Evolutionary conservation across 2,888 invertebrate species (phyloP), one percentile per base, ranked within the genome.

Genomic region (Norana najaformis): DNA sequence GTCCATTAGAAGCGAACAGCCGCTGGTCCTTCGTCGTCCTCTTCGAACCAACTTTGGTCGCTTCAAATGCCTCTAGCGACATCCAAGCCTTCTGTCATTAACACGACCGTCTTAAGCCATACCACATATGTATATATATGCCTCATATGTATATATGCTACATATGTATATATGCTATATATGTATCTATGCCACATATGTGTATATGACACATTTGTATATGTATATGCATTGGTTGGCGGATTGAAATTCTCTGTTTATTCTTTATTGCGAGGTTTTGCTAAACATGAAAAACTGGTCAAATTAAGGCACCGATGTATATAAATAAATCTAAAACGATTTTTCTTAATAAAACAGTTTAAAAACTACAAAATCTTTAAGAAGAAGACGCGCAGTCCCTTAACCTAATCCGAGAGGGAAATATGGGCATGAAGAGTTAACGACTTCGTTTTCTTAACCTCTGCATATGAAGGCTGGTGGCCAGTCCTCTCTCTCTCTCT

Each of bases 51-150:
- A 69, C 69, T 69, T n/a, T n/a, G 30, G 69, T 13, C 69, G 13
- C n/a, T 69, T n/a, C 69, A 69, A 69, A 69, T 69, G 69, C 69
- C 69, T 69, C n/a, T n/a, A 69, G 69, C 69, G 30, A 69, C 69
- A n/a, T 69, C 69, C n/a, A 69, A 30, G 30, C 5, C 53, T 47
- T 69, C 69, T 69, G 69, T 69, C 69, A n/a, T 69, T 69, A 69
- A 69, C n/a, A n/a, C 69, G 30, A 69, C 69, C 69, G 69, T 69
- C 69, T 47, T 47, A 47, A 47, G 11, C 47, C 47, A 47, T 23
- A 8, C 47, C 47, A 47, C 47, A 47, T 20, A 18, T 20, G 20
- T 47, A 47, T 20, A 47, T 16, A 47, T 20, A 47, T 23, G 23
- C 20, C 23, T 3, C 69, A 69, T n/a, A n/a, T n/a, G 11, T 5